A percentile compares a stretch with the other conserved stretches of the same genome.
These are phyloP conservation scores for Watsonalla cultraria DNA, from an alignment of 2,888 invertebrate genomes.

Conservation along the genomic window DNA sequence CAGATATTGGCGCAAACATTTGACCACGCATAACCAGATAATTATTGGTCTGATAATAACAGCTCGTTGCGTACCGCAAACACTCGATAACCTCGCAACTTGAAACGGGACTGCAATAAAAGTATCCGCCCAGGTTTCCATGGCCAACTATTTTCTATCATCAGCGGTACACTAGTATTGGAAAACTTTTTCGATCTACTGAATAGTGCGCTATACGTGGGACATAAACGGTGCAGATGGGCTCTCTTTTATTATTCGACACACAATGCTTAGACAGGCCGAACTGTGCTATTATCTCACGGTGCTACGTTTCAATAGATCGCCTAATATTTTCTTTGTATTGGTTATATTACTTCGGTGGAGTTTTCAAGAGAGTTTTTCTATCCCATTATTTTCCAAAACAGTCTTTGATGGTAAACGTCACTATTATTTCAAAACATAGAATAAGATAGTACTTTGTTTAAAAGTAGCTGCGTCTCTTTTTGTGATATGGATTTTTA, in stretches of 20 bases:
- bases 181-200: slow-evolving; percentile 73
- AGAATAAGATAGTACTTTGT: no score
- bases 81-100: slow-evolving; percentile 18
- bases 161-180: slow-evolving; percentile 62
- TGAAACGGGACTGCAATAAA: slow-evolving; percentile 49
- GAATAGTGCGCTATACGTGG: slow-evolving; percentile 64
- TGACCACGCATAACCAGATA: not conserved
- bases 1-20: not conserved
- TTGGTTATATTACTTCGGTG: not conserved
- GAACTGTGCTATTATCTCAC: slow-evolving; percentile 49
- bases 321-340: slow-evolving; percentile 7
- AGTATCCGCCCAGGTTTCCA: slow-evolving; percentile 47
- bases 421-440: no score
- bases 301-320: slow-evolving; percentile 37
- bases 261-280: slow-evolving; percentile 51
- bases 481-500: no score
- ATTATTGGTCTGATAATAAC: slow-evolving; percentile 9
- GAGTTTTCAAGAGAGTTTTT: not conserved
- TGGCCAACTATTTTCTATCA: slow-evolving; percentile 66
- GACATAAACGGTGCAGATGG: slow-evolving; percentile 63
- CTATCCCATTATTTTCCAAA: no score
- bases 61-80: slow-evolving; percentile 13
- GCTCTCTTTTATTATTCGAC: slow-evolving; percentile 55
- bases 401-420: no score
- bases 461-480: no score